phyloP scores from a whole-genome alignment of 1,140 invertebrate species.

The Dufourea novaeangliae region DNA sequence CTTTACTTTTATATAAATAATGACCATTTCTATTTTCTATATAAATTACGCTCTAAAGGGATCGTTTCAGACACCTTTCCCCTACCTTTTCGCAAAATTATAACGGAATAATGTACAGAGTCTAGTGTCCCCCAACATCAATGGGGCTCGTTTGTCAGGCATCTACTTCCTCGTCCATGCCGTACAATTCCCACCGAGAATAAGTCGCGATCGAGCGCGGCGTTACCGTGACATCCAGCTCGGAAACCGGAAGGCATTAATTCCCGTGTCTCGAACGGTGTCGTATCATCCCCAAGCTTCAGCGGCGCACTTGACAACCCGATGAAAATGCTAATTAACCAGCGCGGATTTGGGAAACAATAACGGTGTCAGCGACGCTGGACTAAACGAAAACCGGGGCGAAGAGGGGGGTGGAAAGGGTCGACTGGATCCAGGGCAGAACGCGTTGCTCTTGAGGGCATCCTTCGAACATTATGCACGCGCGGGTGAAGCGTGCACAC shows the following conservation, averaged over 20 bases:
- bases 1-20: no score
- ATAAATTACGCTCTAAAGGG: no score
- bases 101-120: no score
- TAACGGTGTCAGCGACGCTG: slow-evolving; percentile 12
- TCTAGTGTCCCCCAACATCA: no score
- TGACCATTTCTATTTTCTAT: no score
- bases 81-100: no score
- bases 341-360: slow-evolving; percentile 16
- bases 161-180: no score
- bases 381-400: slow-evolving; percentile 36
- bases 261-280: not conserved
- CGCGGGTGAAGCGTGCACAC: not conserved
- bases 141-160: no score
- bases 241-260: not conserved
- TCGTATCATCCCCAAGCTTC: not conserved
- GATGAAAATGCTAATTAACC: slow-evolving; percentile 50
- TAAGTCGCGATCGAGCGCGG: not conserved
- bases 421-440: not conserved
- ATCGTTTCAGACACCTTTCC: no score
- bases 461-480: slow-evolving; percentile 36
- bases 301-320: slow-evolving; percentile 13
- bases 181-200: no score
- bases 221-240: not conserved
- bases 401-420: no score
- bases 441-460: not conserved